Conservation (phyloP, 2,888 invertebrate species). For the Caenorhabditis macrosperma region DNA sequence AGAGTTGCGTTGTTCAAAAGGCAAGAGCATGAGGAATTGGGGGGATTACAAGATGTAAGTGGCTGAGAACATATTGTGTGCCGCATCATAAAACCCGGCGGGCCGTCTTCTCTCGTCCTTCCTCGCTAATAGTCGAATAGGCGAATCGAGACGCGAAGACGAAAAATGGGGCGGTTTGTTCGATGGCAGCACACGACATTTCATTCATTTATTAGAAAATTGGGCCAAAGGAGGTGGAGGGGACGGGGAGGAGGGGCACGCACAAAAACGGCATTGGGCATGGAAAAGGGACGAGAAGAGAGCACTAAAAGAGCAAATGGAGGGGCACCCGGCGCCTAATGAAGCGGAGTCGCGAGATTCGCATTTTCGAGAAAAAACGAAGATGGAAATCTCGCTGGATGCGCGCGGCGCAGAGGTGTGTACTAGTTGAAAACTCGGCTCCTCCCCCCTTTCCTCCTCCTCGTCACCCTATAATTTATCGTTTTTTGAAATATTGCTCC, state of each 20-base stretch:
- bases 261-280: slow-evolving; percentile 36
- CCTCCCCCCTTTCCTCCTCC: too few relatives aligned
- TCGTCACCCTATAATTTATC: too few relatives aligned
- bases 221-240: not conserved
- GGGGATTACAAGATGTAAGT: slow-evolving; percentile 20
- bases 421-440: not conserved
- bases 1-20: slow-evolving; percentile 15
- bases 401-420: not conserved
- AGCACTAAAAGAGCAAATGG: slow-evolving; percentile 10
- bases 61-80: slow-evolving; percentile 48
- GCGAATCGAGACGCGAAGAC: not conserved
- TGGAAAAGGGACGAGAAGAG: not conserved
- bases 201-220: slow-evolving; percentile 56
- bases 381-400: slow-evolving; percentile 24
- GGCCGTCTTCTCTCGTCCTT: not conserved
- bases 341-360: slow-evolving; percentile 24
- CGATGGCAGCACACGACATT: slow-evolving; percentile 36
- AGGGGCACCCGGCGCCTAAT: slow-evolving; percentile 26
- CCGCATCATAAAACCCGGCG: slow-evolving; percentile 37
- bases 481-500: too few relatives aligned
- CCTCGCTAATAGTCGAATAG: slow-evolving; percentile 37
- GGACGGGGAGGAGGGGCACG: not conserved
- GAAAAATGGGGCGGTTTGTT: slow-evolving; percentile 31
- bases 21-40: slow-evolving; percentile 8
- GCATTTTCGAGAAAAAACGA: slow-evolving; percentile 1